A percentile compares a stretch with the other conserved stretches of the same genome.
phyloP scores from a whole-genome alignment of 2,113 vertebrate species.

The Cepphus grylle region DNA sequence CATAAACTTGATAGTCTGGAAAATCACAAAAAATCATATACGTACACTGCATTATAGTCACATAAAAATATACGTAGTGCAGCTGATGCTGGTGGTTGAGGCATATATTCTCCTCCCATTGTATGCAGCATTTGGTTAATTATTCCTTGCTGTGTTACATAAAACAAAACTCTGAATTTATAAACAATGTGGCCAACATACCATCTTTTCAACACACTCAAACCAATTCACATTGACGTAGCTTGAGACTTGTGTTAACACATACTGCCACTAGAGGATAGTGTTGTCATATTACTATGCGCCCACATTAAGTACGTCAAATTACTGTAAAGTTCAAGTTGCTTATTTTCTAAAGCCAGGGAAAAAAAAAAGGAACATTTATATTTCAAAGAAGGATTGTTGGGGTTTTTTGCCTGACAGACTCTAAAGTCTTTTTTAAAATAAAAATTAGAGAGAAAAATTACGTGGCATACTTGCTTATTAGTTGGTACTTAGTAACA shows the following conservation, averaged over 20 bases:
- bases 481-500: background rate
- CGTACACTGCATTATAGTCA: background rate
- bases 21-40: background rate
- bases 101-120: background rate
- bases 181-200: background rate
- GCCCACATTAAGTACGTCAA: background rate
- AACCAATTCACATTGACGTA: background rate
- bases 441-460: background rate
- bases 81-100: background rate
- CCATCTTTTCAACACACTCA: background rate
- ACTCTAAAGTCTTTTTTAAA: background rate
- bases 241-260: background rate
- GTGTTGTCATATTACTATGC: slow-evolving; percentile 24
- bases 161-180: background rate
- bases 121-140: background rate
- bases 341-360: background rate
- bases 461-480: background rate
- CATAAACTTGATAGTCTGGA: background rate
- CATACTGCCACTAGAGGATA: slow-evolving; percentile 50
- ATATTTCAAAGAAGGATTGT: background rate
- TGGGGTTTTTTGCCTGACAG: background rate
- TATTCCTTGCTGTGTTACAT: background rate
- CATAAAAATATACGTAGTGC: background rate
- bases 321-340: background rate
- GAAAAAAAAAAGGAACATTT: background rate